Evolutionary conservation across 2,888 invertebrate species (phyloP), one percentile per base, ranked within the genome.

Genomic region (Pinctada fucata): DNA sequence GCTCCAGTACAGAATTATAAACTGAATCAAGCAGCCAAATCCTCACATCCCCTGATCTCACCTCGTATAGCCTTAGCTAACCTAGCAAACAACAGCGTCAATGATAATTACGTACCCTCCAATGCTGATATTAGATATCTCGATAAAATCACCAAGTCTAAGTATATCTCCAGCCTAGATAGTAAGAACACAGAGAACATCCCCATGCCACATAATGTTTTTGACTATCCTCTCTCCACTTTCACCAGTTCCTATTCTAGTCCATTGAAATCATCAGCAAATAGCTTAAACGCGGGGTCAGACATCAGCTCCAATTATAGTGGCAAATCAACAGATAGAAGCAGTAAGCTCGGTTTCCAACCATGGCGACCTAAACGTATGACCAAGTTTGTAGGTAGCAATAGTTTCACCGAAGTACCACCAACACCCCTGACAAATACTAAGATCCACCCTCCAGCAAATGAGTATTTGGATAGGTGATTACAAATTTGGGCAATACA

Each of bases 1-100:
- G 84, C 86, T n/a, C 72, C 79, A n/a, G 86, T 87, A 4, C 84
- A 83, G 70, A 87, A 87, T 75, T 82, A 87, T 70, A 78, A 82
- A 66, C 80, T 87, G 10, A 85, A 82, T 66, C 80, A 74, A 31
- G 65, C 74, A 10, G 64, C 72, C 31, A 77, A 77, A 50, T 66
- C 76, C 66, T 66, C 76, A 2, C 71, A 71, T 10, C 51, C 52
- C 49, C 6, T 52, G 45, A 31, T 52, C 6, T 45, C 51, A 51
- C 45, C 50, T 63, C 51, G 71, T 50, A 58, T 73, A 48, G 68
- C 69, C 10, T 31, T 73, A n/a, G 63, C 73, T 31, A 73, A 66
- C n/a, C 51, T 77, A 45, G 63, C 72, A 8, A 50, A 63, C 52
- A 64, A 51, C 49, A 31, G 65, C 48, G 49, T 68, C 45, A 50